phyloP scores from a whole-genome alignment of 1,140 invertebrate species.

The Cydia amplana region DNA sequence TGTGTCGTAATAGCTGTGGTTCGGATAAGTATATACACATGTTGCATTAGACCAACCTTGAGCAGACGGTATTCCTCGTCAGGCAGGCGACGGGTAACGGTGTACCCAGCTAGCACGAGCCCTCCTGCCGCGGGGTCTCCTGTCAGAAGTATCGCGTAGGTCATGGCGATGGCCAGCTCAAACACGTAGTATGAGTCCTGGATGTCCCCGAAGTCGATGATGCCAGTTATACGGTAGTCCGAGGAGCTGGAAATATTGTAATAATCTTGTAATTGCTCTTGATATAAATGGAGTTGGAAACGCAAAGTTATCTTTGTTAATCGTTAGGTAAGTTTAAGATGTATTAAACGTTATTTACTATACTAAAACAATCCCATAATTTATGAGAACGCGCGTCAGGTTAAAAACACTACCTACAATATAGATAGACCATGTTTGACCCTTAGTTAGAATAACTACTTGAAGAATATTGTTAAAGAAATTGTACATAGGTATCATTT shows the following conservation, averaged over 20 bases:
- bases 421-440: neutral
- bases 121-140: conserved; percentile 84
- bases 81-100: conserved; percentile 80
- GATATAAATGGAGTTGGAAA: neutral
- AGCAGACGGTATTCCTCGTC: conserved; percentile 83
- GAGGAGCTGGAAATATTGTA: conserved; percentile 48
- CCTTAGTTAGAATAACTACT: neutral
- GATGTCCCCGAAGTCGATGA: conserved; percentile 93
- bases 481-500: neutral
- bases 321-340: neutral
- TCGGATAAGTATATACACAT: too few species aligned
- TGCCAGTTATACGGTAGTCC: conserved; percentile 79
- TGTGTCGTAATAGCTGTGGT: too few species aligned
- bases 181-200: conserved; percentile 87
- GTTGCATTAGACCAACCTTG: conserved; percentile 73
- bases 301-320: neutral
- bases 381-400: neutral
- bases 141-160: conserved; percentile 88
- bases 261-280: neutral
- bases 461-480: neutral
- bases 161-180: conserved; percentile 90
- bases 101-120: conserved; percentile 88
- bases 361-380: too few species aligned
- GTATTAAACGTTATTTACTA: too few species aligned
- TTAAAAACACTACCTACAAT: neutral